Percentiles rank a stretch among this genome's conserved stretches.
These are phyloP conservation scores for Trilocha varians DNA, from an alignment of 2,888 invertebrate species.

Conservation along the genomic window DNA sequence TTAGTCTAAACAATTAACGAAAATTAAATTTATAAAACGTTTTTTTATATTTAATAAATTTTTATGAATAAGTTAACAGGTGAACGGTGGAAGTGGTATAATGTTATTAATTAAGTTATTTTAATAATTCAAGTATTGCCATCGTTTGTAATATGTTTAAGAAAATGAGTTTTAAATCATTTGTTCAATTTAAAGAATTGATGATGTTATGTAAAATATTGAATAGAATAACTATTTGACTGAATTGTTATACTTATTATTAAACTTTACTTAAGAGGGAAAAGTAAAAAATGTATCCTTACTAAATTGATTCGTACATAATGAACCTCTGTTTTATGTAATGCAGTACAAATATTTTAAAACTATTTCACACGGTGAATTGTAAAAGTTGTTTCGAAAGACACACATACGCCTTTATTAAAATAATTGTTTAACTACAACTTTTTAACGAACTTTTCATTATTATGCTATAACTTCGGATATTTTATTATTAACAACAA, in stretches of 20 bases:
- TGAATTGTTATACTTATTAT: neutral
- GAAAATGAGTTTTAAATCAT: neutral
- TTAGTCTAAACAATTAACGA: neutral
- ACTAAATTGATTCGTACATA: neutral
- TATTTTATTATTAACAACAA: constrained; percentile 72
- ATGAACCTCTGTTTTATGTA: constrained; percentile 38
- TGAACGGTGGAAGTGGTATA: constrained; percentile 2
- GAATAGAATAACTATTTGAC: neutral
- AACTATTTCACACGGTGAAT: constrained; percentile 38
- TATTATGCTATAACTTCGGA: constrained; percentile 71
- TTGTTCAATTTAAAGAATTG: neutral
- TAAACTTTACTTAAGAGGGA: neutral
- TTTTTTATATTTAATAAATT: neutral
- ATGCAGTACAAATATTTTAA: constrained; percentile 60
- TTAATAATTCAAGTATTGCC: neutral
- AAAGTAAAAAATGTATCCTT: neutral
- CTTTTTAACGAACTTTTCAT: constrained; percentile 67
- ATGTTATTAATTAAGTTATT: neutral
- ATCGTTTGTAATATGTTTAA: neutral
- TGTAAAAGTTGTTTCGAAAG: constrained; percentile 67
- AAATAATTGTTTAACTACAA: constrained; percentile 69
- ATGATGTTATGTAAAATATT: neutral
- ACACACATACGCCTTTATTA: constrained; percentile 61
- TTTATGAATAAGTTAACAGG: constrained; percentile 1
- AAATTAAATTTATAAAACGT: neutral